A percentile compares a stretch with the other conserved stretches of the same genome.
phyloP scores from a whole-genome alignment of 2,113 vertebrate species.

The Corythornis vintsioides region DNA sequence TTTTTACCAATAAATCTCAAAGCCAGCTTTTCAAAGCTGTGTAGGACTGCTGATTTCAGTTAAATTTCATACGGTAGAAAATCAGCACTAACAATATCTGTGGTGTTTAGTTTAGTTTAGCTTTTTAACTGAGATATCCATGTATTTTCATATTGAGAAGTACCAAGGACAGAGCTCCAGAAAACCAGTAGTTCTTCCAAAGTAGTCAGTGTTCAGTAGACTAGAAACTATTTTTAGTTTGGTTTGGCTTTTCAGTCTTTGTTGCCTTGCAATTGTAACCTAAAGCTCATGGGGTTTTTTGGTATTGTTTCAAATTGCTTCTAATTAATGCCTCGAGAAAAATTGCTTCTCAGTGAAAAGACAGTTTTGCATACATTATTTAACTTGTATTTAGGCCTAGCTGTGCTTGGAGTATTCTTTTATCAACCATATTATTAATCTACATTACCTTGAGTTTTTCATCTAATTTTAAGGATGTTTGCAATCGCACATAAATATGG shows the following conservation, averaged over 20 bases:
- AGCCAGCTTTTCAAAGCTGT: neutral
- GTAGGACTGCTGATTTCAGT: neutral
- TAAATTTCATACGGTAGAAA: neutral
- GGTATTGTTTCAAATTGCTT: neutral
- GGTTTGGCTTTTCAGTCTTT: neutral
- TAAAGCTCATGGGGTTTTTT: neutral
- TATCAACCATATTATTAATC: neutral
- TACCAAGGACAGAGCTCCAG: neutral
- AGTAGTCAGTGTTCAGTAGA: neutral
- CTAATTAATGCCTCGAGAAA: neutral
- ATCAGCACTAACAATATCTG: neutral
- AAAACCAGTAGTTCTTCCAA: neutral
- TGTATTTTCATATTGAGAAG: neutral
- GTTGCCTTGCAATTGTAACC: neutral
- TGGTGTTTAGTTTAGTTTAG: neutral
- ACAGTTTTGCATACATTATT: neutral
- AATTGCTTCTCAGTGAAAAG: conserved; percentile 1
- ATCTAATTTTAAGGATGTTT: neutral
- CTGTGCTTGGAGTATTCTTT: neutral
- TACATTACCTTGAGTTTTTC: conserved; percentile 6
- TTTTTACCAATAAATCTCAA: neutral
- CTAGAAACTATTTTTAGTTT: neutral
- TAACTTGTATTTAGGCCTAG: neutral
- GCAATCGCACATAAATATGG: neutral
- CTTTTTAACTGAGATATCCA: neutral